These are phyloP conservation scores for Chalcis sispes DNA, from an alignment of 2,888 invertebrate species.

Conservation along the genomic window DNA sequence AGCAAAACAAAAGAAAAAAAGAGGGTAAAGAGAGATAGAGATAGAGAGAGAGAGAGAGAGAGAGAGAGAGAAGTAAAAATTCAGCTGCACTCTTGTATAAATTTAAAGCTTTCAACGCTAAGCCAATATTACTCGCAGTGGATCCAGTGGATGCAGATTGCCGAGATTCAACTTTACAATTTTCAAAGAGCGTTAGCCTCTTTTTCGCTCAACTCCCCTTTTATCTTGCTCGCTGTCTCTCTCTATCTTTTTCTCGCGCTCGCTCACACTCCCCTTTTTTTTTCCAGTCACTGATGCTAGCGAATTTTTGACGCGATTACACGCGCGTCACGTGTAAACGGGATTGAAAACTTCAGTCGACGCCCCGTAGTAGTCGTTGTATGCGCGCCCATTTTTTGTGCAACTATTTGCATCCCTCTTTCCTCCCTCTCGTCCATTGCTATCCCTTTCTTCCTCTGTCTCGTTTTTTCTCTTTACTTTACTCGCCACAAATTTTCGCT, in stretches of 20 bases:
- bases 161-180: conserved; percentile 6
- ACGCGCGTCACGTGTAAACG: conserved; percentile 19
- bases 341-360: conserved; percentile 36
- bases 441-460: too few species aligned
- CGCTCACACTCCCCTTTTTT: too few species aligned
- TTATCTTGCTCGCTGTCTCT: neutral
- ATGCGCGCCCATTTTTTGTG: too few species aligned
- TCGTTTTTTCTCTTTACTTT: too few species aligned
- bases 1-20: neutral
- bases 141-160: conserved; percentile 11
- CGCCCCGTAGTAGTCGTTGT: too few species aligned
- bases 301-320: conserved; percentile 47
- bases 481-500: neutral
- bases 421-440: too few species aligned
- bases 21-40: conserved; percentile 9
- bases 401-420: too few species aligned
- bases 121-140: conserved; percentile 30
- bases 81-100: neutral
- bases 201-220: neutral
- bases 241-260: neutral
- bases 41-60: neutral
- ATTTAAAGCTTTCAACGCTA: conserved; percentile 29
- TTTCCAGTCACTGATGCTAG: too few species aligned
- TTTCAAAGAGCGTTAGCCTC: conserved; percentile 11
- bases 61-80: conserved; percentile 8